phyloP scores from a whole-genome alignment of 2,113 vertebrate species.

The Theristicus caerulescens region DNA sequence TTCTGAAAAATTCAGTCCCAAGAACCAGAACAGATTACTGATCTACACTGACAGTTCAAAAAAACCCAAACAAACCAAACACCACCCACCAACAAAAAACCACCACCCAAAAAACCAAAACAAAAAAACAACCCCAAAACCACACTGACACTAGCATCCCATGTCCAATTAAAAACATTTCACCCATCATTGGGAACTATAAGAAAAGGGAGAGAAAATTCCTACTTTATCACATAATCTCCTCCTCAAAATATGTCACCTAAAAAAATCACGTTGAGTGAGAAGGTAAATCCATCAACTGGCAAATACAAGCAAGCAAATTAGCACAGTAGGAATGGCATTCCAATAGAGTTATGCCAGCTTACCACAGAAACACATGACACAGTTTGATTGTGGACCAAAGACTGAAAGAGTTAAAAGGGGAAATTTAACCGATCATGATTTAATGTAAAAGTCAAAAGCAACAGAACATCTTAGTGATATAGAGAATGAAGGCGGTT shows the following conservation, averaged over 20 bases:
- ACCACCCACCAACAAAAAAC: neutral
- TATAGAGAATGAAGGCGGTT: accelerated
- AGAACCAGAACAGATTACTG: neutral
- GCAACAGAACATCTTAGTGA: neutral
- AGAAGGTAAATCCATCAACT: neutral
- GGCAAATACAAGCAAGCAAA: neutral
- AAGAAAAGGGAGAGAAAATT: neutral
- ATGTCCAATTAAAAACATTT: neutral
- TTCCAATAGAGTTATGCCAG: neutral
- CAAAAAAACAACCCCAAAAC: neutral
- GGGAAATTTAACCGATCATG: neutral
- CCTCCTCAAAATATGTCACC: neutral
- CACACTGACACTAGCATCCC: neutral
- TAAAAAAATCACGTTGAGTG: neutral
- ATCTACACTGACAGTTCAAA: neutral
- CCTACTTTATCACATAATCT: neutral
- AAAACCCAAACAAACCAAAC: neutral
- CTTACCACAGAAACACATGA: neutral
- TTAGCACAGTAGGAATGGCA: neutral
- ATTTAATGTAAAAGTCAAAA: neutral
- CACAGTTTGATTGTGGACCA: neutral
- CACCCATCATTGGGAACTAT: neutral
- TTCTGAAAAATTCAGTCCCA: neutral
- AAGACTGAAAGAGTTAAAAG: neutral
- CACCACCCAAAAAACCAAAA: neutral